phyloP scores from a whole-genome alignment of 2,113 vertebrate species.

The Vulpes ferrilata region DNA sequence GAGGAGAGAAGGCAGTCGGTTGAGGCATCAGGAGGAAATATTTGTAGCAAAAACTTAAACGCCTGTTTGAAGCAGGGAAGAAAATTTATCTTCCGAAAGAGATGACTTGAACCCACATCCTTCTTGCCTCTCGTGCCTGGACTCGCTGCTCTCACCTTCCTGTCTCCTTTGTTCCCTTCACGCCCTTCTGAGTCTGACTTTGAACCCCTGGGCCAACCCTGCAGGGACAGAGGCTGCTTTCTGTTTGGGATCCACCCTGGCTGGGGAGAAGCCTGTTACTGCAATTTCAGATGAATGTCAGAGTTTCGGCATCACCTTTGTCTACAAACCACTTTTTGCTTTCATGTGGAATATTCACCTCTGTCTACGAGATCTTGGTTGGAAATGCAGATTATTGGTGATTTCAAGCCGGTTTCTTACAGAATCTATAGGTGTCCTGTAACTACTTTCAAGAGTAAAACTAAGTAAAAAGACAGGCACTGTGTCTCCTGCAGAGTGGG shows the following conservation, averaged over 20 bases:
- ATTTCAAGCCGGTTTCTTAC: background rate
- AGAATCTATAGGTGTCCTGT: background rate
- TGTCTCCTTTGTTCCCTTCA: background rate
- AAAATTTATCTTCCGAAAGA: background rate
- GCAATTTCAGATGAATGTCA: background rate
- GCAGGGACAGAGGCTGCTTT: background rate
- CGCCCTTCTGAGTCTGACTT: background rate
- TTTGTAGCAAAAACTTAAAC: background rate
- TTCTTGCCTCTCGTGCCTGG: background rate
- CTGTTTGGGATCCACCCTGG: background rate
- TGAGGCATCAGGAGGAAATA: background rate
- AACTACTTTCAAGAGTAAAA: conserved; percentile 22
- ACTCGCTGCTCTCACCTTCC: background rate
- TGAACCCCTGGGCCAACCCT: background rate
- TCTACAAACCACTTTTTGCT: background rate
- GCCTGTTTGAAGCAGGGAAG: background rate
- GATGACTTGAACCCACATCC: background rate
- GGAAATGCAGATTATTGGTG: background rate
- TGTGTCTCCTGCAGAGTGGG: background rate
- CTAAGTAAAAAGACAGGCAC: background rate
- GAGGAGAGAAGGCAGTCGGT: background rate
- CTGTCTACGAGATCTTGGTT: background rate
- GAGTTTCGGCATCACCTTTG: background rate
- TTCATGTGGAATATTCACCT: background rate
- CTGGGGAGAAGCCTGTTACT: background rate